phyloP scores from a whole-genome alignment of 53 echinoderm and acorn worm species.

The Paracentrotus lividus region DNA sequence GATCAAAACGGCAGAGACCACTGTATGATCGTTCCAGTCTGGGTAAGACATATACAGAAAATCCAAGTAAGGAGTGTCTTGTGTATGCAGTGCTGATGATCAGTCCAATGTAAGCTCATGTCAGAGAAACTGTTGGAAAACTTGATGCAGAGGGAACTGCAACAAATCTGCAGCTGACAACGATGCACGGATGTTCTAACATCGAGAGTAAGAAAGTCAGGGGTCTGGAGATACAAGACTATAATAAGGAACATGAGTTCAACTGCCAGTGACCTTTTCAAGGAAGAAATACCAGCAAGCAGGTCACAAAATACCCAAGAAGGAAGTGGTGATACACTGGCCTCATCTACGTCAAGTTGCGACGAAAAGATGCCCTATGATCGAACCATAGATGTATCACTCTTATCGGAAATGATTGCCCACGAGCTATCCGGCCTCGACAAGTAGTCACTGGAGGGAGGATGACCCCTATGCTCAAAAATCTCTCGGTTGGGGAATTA shows the following conservation, averaged over 20 bases:
- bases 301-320: constrained; percentile 67
- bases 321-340: no score
- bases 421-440: constrained; percentile 54
- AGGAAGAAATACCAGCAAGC: not conserved
- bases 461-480: constrained; percentile 74
- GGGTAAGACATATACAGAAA: not conserved
- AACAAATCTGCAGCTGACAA: not conserved
- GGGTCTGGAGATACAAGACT: constrained; percentile 59
- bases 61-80: not conserved
- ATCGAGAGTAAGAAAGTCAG: constrained; percentile 47
- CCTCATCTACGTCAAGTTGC: not conserved
- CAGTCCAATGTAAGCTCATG: not conserved
- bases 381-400: constrained; percentile 52
- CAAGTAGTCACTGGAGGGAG: constrained; percentile 69
- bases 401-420: constrained; percentile 74
- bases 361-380: constrained; percentile 58
- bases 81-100: not conserved
- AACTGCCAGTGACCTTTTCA: constrained; percentile 35
- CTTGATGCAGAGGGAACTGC: not conserved
- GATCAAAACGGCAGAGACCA: not conserved
- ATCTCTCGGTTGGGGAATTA: constrained; percentile 2
- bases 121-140: not conserved
- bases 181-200: constrained; percentile 32
- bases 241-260: constrained; percentile 53
- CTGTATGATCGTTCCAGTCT: constrained; percentile 55